Evolutionary conservation across 2,113 vertebrate species (phyloP).

Genomic region (Hydropotes inermis): DNA sequence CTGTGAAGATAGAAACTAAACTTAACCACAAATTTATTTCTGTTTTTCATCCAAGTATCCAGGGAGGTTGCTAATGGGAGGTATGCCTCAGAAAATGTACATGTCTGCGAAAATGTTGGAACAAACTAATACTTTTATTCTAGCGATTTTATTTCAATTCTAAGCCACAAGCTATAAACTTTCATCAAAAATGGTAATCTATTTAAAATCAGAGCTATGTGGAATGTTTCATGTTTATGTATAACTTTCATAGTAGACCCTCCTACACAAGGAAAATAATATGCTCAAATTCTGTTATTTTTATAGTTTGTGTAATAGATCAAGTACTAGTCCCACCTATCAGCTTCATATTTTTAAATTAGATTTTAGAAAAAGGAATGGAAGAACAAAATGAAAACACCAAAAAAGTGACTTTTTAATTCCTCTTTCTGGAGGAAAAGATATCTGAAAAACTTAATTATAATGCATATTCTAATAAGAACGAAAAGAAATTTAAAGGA

Average conservation of each 20-base stretch:
- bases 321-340: conserved; percentile 50
- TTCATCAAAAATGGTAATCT: conserved; percentile 78
- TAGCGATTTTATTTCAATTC: conserved; percentile 70
- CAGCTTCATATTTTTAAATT: conserved; percentile 54
- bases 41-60: conserved; percentile 57
- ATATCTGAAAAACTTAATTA: conserved; percentile 37
- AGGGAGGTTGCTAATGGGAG: conserved; percentile 56
- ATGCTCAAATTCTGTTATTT: conserved; percentile 72
- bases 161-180: conserved; percentile 74
- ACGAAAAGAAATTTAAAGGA: conserved; percentile 11
- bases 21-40: conserved; percentile 56
- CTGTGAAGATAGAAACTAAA: conserved; percentile 55
- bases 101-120: conserved; percentile 65
- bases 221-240: conserved; percentile 76
- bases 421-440: background rate
- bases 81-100: conserved; percentile 51
- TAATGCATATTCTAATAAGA: conserved; percentile 33
- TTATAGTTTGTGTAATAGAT: conserved; percentile 65
- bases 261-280: conserved; percentile 69
- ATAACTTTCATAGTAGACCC: conserved; percentile 73
- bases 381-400: conserved; percentile 6
- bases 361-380: conserved; percentile 40
- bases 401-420: conserved; percentile 51
- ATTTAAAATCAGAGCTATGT: conserved; percentile 70
- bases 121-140: conserved; percentile 61